Base-by-base conservation (phyloP, 2,113 vertebrate species). In the Apistogramma diplotaenia region DNA sequence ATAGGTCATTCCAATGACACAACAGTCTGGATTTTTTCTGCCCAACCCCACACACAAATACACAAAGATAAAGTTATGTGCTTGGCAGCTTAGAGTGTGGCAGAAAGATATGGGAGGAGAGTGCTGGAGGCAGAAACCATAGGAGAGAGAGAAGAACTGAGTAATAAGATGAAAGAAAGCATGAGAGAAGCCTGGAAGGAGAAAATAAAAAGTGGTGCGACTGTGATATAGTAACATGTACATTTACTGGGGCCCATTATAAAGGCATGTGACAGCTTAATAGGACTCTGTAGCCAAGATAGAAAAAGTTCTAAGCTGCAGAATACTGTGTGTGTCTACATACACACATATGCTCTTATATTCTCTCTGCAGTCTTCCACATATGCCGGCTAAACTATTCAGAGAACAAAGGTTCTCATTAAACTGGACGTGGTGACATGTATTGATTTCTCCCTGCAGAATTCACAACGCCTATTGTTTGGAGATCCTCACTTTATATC, bases 1-100 rank as follows among this genome's bases (percentile, higher is more conserved):
- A 76, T 58, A 87, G 93, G 91, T 91, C 91, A 90, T 70, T 79
- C 79, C 88, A 89, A 91, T 89, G 93, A 91, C 91, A 89, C 72
- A 40, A 65, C 85, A 61, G 73, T 67, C 46, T 5, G 57, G 29
- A 70, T 83, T 31, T 25, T 61, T 78, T 23, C 37, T 40, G 9
- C 55, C 57, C 37, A n/a, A 51, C 51, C 16, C 58, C 19, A 55
- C 74, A 77, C 33, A 80, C 77, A 85, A 53, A 84, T 55, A 81
- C 78, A 78, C 59, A 62, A 40, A 85, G 85, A 91, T 88, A 91
- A 90, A 93, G 78, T 83, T 87, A 73, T 85, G 79, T 58, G 84
- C 82, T 80, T 74, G 76, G 89, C 87, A 89, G 87, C 79, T 82
- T 78, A 72, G 82, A 89, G 80, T 70, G 85, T 89, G 85, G 73